Evolutionary conservation across 2,113 vertebrate genomes (phyloP), one percentile per base, ranked within the genome.

Genomic region (Ictalurus punctatus): DNA sequence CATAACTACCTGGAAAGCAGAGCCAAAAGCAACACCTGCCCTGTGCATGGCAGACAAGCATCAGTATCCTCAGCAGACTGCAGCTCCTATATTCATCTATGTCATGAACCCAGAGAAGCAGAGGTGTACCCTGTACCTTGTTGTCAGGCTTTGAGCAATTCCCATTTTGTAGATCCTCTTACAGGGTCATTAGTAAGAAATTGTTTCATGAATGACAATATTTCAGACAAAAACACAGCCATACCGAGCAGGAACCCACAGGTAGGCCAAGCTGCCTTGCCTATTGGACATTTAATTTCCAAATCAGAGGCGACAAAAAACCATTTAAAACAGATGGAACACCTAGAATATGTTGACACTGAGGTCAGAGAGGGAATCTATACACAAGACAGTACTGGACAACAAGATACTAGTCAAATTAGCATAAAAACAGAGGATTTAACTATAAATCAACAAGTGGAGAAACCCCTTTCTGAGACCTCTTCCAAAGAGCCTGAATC

Each of bases 81-180:
- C 88, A 93, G 92, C 21, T 88, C 94, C n/a, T 95, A 94, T 81
- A 85, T 95, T 80, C 95, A 96, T 91, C 88, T 95, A 90, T 96
- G 94, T 91, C 95, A 93, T 1, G 93, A 95, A 76, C 91, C 88
- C 0, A 93, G 92, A 85, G 89, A 91, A 63, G 94, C 90, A 73
- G 88, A 86, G 86, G 92, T 94, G 2, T 86, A 89, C 2, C 88
- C 94, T 1, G 91, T 89, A 44, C 94, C 95, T 19, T 95, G 94
- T 88, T 95, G 95, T 93, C 95, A 95, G 90, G 73, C 90, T 71
- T 69, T 91, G 61, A 91, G 86, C 69, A 90, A 85, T 58, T 90
- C 94, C 0, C 94, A 95, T 79, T 96, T 96, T 85, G 90, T 96
- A 0, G 96, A 96, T 85, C 96, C 96, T 0, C 95, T 96, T 12